Conservation (phyloP, 2,888 invertebrate species). For the Acheta domesticus region DNA sequence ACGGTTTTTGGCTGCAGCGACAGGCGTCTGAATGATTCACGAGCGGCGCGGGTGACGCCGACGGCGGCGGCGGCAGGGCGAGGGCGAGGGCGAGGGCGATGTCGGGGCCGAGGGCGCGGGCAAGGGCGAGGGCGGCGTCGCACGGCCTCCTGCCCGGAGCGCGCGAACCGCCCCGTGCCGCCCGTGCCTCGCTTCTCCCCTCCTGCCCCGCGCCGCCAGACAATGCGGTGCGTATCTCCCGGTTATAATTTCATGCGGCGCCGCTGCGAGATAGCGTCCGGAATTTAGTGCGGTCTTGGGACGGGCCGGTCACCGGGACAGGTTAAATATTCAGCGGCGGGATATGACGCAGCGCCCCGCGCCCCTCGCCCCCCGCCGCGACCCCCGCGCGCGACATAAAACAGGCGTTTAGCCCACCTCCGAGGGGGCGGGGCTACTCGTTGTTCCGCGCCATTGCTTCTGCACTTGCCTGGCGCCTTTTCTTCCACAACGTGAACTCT, state of each 20-base stretch:
- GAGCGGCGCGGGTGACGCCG: neutral
- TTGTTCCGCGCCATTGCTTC: neutral
- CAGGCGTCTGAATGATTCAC: constrained; percentile 3
- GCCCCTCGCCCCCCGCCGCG: too few relatives aligned
- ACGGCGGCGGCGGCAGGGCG: neutral
- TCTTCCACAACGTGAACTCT: neutral
- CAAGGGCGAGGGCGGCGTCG: neutral
- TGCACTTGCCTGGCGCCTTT: too few relatives aligned
- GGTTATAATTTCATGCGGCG: constrained; percentile 18
- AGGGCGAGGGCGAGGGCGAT: neutral
- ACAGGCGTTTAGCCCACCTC: constrained; percentile 5
- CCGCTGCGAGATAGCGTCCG: constrained; percentile 1
- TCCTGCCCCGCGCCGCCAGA: neutral
- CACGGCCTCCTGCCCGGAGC: neutral
- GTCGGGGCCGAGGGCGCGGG: neutral
- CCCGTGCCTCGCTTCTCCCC: neutral
- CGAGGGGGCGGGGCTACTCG: neutral
- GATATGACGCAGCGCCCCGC: neutral
- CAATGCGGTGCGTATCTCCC: constrained; percentile 18
- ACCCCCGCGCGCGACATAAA: neutral
- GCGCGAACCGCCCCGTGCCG: neutral
- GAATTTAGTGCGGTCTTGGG: constrained; percentile 18
- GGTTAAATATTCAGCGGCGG: constrained; percentile 18
- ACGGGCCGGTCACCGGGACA: constrained; percentile 6
- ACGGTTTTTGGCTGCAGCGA: neutral